Base-by-base conservation (phyloP, 1,140 invertebrate species). In the Nilaparvata lugens region DNA sequence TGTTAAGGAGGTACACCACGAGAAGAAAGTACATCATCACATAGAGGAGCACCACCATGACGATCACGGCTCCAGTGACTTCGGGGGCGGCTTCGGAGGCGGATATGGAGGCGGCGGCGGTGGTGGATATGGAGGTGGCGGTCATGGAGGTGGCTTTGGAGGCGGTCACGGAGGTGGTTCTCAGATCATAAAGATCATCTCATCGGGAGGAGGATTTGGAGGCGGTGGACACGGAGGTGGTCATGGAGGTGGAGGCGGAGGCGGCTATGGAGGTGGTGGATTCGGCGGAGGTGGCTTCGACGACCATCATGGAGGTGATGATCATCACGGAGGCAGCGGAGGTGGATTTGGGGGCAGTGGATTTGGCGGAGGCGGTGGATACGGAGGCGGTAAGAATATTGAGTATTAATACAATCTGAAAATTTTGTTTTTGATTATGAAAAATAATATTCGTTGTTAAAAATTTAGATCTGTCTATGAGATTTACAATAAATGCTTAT, bases 21-120 rank as follows among this genome's bases (percentile, higher is more conserved):
- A 73, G 16, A 68, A 71, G 35, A 70, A 69, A 42, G 64, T 69
- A 14, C 21, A 70, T 2, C 64, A 66, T 16, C 62, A 66, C 9
- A 52, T 54, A 45, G 63, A 71, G 5, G 69, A 69, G 31, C 70
- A 73, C 21, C 56, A 64, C 18, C 62, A 64, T 23, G 67, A 72
- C 23, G 18, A 58, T 24, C 31, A 52, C 25, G 18, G 42, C 40
- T n/a, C 40, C 40, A 24, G 38, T 28, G 58, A 52, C 38, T 57
- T 59, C 60, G 68, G 67, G 4, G 66, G 70, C 4, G 56, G 56
- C 14, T 65, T 65, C 42, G 62, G 63, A 7, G 52, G 61, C 11
- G 67, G 67, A 11, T 62, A 40, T 7, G 53, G 60, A 16, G 42
- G 60, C 25, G 11, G 31, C n/a, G 53, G 54, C 13, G 40, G 55